Conservation (phyloP, 2,888 invertebrate species). For the Vesta saturnalis region DNA sequence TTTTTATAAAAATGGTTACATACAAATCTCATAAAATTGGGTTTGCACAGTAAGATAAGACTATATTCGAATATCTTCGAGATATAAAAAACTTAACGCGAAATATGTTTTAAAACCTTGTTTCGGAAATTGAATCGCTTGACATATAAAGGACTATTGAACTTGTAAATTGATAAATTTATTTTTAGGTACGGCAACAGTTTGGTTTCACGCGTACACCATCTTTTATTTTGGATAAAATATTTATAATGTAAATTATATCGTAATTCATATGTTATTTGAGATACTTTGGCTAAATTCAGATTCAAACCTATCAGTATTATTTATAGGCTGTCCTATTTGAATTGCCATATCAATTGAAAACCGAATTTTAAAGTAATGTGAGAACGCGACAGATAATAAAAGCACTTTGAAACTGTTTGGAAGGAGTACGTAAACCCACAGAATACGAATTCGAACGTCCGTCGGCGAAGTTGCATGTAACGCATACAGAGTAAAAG, state of each 20-base stretch:
- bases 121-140: neutral
- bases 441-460: conserved; percentile 39
- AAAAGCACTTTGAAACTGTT: conserved; percentile 46
- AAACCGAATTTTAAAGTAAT: conserved; percentile 39
- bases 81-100: too few species aligned
- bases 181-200: neutral
- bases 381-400: conserved; percentile 42
- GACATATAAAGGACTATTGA: conserved; percentile 1
- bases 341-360: conserved; percentile 35
- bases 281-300: neutral
- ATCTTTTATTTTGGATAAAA: too few species aligned
- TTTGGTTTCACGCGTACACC: neutral
- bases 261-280: too few species aligned
- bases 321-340: conserved; percentile 32
- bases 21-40: too few species aligned
- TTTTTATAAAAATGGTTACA: too few species aligned
- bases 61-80: too few species aligned
- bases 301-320: conserved; percentile 19
- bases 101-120: neutral
- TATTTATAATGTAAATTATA: too few species aligned
- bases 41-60: too few species aligned
- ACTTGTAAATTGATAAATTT: conserved; percentile 1
- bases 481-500: conserved; percentile 36
- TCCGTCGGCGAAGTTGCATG: conserved; percentile 35
- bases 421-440: conserved; percentile 31